Percentiles rank a stretch among this genome's conserved stretches.
Evolutionary conservation across 2,888 invertebrate species (phyloP).

Genomic region (Sarcophaga caerulescens): DNA sequence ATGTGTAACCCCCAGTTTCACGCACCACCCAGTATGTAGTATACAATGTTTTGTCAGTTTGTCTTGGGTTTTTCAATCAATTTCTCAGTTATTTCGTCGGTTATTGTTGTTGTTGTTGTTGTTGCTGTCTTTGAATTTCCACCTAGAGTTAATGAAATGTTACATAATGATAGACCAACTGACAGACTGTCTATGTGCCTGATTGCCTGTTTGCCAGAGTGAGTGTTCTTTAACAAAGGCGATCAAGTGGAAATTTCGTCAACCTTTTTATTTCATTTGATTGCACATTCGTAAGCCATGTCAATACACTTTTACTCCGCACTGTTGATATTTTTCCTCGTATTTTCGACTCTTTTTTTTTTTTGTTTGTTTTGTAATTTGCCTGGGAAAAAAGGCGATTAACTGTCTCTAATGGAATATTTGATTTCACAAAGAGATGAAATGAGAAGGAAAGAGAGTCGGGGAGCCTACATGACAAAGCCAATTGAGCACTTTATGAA

Average conservation of each 20-base stretch:
- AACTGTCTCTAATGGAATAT: neutral
- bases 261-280: slow-evolving; percentile 30
- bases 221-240: neutral
- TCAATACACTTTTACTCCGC: too few species aligned
- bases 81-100: too few species aligned
- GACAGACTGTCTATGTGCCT: neutral
- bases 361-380: neutral
- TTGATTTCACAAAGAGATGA: neutral
- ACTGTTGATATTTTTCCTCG: too few species aligned
- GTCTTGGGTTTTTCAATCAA: too few species aligned
- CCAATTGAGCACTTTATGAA: too few species aligned
- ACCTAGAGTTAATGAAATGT: neutral
- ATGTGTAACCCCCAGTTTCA: too few species aligned
- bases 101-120: too few species aligned
- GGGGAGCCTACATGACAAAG: too few species aligned
- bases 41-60: too few species aligned
- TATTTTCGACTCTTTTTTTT: neutral
- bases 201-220: neutral
- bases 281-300: neutral
- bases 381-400: slow-evolving; percentile 9
- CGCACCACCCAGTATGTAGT: too few species aligned
- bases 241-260: slow-evolving; percentile 60
- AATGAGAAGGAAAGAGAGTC: too few species aligned
- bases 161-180: neutral
- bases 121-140: too few species aligned